Evolutionary conservation across 2,113 vertebrate genomes (phyloP).

Genomic region (Stegastes partitus): DNA sequence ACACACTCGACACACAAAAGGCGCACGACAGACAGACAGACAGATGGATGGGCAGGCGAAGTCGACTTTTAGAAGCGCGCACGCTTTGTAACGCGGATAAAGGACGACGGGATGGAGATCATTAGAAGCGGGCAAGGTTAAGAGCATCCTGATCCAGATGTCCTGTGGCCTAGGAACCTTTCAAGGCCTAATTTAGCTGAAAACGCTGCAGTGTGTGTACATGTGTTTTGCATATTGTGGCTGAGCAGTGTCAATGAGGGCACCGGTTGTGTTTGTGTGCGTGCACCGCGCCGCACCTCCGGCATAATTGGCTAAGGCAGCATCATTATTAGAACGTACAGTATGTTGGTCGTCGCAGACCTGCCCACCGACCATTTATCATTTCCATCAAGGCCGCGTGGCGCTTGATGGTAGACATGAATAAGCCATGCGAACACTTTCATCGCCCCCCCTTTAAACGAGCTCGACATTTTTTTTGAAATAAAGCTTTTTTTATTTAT

Average conservation of each 20-base stretch:
- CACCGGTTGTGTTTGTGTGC: slow-evolving; percentile 24
- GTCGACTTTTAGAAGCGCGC: slow-evolving; percentile 7
- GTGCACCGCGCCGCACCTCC: neutral
- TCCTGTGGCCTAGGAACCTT: slow-evolving; percentile 1
- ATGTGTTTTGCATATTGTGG: slow-evolving; percentile 26
- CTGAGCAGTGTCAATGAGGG: slow-evolving; percentile 24
- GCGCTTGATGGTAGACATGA: slow-evolving; percentile 53
- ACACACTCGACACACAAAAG: slow-evolving; percentile 14
- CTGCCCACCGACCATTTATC: slow-evolving; percentile 49
- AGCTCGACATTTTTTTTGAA: slow-evolving; percentile 48
- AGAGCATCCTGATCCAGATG: slow-evolving; percentile 24
- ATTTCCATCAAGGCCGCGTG: slow-evolving; percentile 45
- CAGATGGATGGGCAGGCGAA: slow-evolving; percentile 25
- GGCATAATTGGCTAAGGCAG: slow-evolving; percentile 57
- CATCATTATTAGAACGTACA: slow-evolving; percentile 44
- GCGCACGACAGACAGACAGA: slow-evolving; percentile 6
- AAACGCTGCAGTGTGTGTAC: slow-evolving; percentile 4
- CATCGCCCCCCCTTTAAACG: slow-evolving; percentile 53
- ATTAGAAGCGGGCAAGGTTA: slow-evolving; percentile 28
- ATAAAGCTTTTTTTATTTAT: slow-evolving; percentile 24
- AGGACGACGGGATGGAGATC: slow-evolving; percentile 17
- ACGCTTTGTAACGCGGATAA: neutral
- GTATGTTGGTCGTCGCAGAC: slow-evolving; percentile 30
- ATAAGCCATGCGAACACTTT: slow-evolving; percentile 45
- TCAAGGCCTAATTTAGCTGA: slow-evolving; percentile 30